Evolutionary conservation across 2,888 invertebrate species (phyloP), one percentile per base, ranked within the genome.

Genomic region (Conistra vaccinii): DNA sequence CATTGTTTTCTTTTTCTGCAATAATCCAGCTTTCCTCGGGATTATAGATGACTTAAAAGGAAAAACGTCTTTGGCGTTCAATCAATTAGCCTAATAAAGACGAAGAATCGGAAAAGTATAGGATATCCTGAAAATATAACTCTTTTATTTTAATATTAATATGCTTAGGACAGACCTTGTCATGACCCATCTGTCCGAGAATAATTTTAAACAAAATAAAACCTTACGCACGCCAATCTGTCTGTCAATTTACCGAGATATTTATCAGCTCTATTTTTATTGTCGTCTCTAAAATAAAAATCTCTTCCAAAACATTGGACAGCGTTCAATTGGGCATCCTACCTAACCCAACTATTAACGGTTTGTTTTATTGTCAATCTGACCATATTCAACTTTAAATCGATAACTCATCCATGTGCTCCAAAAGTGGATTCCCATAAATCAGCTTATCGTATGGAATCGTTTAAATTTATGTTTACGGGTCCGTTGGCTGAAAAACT

Each of bases 361-460:
- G 62, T 69, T 61, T 35, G 17, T 80, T 80, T 80, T 84, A 85
- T 84, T 69, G 74, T 66, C 70, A 65, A 74, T 75, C 66, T 71
- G 35, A 48, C 80, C 77, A 80, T 84, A 80, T 69, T 67, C 35
- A 80, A 80, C 57, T 26, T 61, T 45, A 70, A 78, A 72, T 29
- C 26, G 39, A 85, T 79, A 82, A 76, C 58, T 84, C 62, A 83
- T 76, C 51, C 48, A 73, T 63, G 57, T 78, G 72, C 57, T 58
- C 69, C 69, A 67, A 81, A 85, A 76, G 23, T 55, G 73, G 76
- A 61, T 65, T 23, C n/a, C 5, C 26, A 78, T 83, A 84, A 85
- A 86, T 85, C 76, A 78, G 65, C 32, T 76, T 65, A 80, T 74
- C 72, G 48, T 80, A 82, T 86, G 73, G 65, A 61, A 51, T 58